phyloP scores from a whole-genome alignment of 2,797 vertebrate genomes.

The Calcarius lapponicus region DNA sequence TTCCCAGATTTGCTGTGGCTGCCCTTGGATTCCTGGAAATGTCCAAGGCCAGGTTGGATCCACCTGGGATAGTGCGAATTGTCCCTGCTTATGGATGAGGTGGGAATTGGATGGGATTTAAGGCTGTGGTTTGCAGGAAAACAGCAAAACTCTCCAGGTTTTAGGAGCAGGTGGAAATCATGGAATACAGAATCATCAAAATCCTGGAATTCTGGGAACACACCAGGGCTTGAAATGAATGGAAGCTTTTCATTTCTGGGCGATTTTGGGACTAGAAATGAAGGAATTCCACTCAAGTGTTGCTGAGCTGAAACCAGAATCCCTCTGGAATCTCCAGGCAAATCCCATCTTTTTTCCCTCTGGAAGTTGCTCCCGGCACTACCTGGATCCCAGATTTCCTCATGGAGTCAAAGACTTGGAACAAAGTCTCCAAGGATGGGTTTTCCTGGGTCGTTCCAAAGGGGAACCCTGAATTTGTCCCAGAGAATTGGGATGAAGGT shows the following conservation, averaged over 20 bases:
- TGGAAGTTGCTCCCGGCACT: fast-evolving
- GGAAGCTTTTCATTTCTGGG: neutral
- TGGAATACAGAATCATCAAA: neutral
- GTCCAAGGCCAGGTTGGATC: neutral
- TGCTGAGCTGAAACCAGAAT: neutral
- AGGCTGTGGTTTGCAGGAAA: neutral
- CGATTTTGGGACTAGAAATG: neutral
- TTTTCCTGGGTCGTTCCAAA: neutral
- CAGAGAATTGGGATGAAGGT: neutral
- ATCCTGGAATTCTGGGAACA: neutral
- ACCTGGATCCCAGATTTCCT: neutral
- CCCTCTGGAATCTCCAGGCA: neutral
- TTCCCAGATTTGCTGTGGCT: neutral
- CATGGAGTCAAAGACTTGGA: neutral
- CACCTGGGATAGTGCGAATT: fast-evolving
- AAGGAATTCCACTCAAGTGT: neutral
- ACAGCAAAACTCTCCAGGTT: neutral
- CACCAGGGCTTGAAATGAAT: fast-evolving
- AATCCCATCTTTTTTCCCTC: neutral
- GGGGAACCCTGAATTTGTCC: neutral
- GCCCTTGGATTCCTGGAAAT: fast-evolving
- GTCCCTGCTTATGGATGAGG: neutral
- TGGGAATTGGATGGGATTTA: neutral
- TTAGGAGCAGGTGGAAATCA: neutral
- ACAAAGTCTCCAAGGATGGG: no score